Evolutionary conservation across 2,888 invertebrate species (phyloP), one percentile per base, ranked within the genome.

Genomic region (Junonia oenone): DNA sequence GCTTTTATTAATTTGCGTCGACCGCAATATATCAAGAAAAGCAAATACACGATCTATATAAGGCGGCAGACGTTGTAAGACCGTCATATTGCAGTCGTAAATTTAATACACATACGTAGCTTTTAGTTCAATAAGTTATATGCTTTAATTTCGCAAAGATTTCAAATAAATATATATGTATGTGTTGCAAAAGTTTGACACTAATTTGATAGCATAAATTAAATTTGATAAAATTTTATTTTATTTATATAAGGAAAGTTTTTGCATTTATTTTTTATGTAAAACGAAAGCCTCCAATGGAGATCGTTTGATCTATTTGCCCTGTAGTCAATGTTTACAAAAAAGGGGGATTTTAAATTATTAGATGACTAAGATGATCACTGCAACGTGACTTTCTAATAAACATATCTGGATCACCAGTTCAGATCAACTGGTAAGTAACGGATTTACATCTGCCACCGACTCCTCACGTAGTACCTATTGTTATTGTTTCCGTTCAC

Each of bases 401-500:
- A 56, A 64, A 62, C 49, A 65, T 59, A 69, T 61, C 62, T 69
- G 58, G 68, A 56, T 58, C 69, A 68, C 59, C 65, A 59, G 69
- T 65, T 60, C 65, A 66, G 58, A 64, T 64, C 59, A 59, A 35
- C 58, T 48, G 58, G 64, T 70, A 72, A 71, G 68, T 81, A 81
- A 78, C 81, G 75, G 80, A 81, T 76, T 79, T 70, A 75, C 73
- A 80, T 80, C 80, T 74, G 71, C 75, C 72, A 78, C 79, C 71
- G 71, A 79, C 81, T 80, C 74, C 70, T 78, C 81, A 78, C 76
- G 82, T 75, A 72, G 71, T 64, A n/a, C n/a, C n/a, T n/a, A 62
- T 62, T 72, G 68, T 73, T 72, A 76, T 81, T 78, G 78, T 82
- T 85, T 78, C 73, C 68, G 67, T 72, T 73, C 63, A 63, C 68